These are phyloP conservation scores for Ictalurus punctatus DNA, from an alignment of 2,113 vertebrate genomes.

Conservation along the genomic window DNA sequence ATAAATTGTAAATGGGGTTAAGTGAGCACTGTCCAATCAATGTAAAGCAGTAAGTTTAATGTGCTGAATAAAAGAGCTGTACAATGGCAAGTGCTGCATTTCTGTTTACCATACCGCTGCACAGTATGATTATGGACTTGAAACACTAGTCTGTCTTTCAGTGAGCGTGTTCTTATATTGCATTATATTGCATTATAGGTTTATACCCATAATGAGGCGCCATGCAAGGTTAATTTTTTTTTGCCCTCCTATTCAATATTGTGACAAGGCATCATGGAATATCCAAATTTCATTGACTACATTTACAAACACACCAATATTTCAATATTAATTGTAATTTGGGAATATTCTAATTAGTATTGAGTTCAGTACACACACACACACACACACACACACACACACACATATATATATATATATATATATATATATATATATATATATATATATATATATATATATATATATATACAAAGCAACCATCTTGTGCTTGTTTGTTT, in stretches of 20 bases:
- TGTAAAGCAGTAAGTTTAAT: background rate
- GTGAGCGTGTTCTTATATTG: background rate
- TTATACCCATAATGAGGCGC: background rate
- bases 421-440: too few species aligned
- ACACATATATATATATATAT: too few species aligned
- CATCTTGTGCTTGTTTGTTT: constrained; percentile 3
- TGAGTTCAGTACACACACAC: too few species aligned
- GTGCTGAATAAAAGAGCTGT: too few species aligned
- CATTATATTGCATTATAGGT: background rate
- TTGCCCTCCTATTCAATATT: background rate
- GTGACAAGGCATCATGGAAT: background rate
- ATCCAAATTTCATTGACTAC: background rate
- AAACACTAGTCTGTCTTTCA: background rate
- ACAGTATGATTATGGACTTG: too few species aligned
- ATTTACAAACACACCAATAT: too few species aligned
- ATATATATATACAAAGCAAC: background rate
- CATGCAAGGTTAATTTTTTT: background rate
- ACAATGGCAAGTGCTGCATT: background rate
- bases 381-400: too few species aligned
- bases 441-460: too few species aligned
- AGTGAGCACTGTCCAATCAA: background rate
- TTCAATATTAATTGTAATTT: too few species aligned
- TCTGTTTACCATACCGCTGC: background rate
- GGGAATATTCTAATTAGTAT: too few species aligned
- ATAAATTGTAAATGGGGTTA: background rate